Conservation (phyloP, 2,888 invertebrate species). For the Trachelus tabidus region DNA sequence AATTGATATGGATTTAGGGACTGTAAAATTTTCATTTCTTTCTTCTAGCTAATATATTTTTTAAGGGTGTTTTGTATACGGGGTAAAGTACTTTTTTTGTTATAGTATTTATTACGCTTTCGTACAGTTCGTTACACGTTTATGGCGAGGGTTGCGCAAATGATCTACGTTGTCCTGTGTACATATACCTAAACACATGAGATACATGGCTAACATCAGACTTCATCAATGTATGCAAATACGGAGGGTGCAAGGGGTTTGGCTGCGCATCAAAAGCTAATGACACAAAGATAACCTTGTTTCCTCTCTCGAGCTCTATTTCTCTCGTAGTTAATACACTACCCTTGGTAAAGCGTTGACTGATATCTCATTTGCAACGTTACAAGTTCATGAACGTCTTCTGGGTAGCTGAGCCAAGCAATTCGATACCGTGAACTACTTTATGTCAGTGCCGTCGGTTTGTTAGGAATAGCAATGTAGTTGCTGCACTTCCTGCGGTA, state of each 20-base stretch:
- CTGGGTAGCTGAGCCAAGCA: not conserved
- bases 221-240: conserved; percentile 52
- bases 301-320: conserved; percentile 10
- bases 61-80: too few species aligned
- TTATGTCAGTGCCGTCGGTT: not conserved
- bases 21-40: not conserved
- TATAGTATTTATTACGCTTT: not conserved
- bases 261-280: conserved; percentile 58
- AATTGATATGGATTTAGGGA: not conserved
- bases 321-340: not conserved
- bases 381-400: not conserved
- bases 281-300: conserved; percentile 59
- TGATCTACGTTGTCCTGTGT: not conserved
- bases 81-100: not conserved
- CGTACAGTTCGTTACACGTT: not conserved
- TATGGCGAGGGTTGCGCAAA: not conserved
- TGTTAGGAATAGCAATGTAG: too few species aligned
- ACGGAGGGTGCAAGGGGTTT: conserved; percentile 29
- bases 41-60: not conserved
- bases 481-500: too few species aligned
- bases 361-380: not conserved
- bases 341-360: not conserved
- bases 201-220: conserved; percentile 2
- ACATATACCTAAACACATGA: not conserved
- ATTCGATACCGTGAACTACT: not conserved